Percentiles rank a stretch among this genome's conserved stretches.
These are phyloP conservation scores for Gallinago media DNA, from an alignment of 2,113 vertebrate species.

Conservation along the genomic window DNA sequence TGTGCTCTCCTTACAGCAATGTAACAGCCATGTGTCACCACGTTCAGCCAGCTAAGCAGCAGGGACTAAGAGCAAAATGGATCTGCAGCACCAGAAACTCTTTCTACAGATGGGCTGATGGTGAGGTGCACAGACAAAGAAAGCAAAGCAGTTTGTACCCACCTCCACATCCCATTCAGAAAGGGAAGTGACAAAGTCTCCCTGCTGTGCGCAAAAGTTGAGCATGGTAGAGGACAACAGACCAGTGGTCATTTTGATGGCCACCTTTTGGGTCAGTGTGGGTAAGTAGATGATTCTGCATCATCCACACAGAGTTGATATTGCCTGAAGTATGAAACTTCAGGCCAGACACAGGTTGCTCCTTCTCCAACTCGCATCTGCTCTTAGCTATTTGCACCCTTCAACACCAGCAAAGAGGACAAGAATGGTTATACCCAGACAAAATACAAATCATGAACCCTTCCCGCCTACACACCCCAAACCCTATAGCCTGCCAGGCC, in stretches of 20 bases:
- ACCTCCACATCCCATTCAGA: not conserved
- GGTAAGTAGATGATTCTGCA: not conserved
- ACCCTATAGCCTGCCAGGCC: not conserved
- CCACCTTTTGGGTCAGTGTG: not conserved
- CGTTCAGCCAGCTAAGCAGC: rapidly evolving
- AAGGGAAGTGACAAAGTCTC: not conserved
- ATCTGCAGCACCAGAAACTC: not conserved
- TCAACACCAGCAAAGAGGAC: not conserved
- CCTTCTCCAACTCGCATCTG: not conserved
- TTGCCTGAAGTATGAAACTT: not conserved
- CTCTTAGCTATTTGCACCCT: not conserved
- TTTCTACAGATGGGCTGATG: not conserved
- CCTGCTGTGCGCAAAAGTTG: not conserved
- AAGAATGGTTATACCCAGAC: not conserved
- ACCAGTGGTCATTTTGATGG: not conserved
- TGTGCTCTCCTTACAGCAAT: not conserved
- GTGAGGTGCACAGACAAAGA: not conserved
- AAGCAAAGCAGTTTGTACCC: not conserved
- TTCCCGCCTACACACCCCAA: not conserved
- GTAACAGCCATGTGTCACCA: not conserved
- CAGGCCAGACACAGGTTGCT: not conserved
- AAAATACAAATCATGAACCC: not conserved
- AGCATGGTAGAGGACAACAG: not conserved
- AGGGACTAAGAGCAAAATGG: not conserved
- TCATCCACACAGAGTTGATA: not conserved